These are phyloP conservation scores for Cercocebus atys DNA, from an alignment of 2,113 vertebrate genomes.

Conservation along the genomic window DNA sequence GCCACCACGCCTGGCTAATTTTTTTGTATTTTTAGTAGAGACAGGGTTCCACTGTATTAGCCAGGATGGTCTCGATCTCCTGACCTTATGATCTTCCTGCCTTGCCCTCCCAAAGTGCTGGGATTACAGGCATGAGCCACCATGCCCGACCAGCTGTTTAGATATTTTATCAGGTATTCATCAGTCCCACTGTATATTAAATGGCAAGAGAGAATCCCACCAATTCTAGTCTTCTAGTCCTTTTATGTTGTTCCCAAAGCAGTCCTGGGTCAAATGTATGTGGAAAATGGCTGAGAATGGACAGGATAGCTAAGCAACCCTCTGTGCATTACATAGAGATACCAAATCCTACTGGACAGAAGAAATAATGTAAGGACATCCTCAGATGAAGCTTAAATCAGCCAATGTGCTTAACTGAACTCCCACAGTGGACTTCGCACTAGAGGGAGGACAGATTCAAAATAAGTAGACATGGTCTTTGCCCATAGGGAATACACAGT, in stretches of 20 bases:
- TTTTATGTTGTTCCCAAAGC: neutral
- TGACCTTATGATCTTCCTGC: too few species aligned
- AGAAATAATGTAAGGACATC: neutral
- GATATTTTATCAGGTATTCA: neutral
- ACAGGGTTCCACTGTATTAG: too few species aligned
- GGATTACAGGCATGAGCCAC: neutral
- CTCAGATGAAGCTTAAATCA: constrained; percentile 1
- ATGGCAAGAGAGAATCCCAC: neutral
- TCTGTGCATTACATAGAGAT: neutral
- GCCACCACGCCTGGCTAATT: too few species aligned
- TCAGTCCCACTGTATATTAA: neutral
- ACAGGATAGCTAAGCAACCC: constrained; percentile 1
- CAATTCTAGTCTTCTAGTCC: neutral
- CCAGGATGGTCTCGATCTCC: too few species aligned
- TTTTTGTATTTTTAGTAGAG: too few species aligned
- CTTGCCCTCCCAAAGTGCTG: too few species aligned
- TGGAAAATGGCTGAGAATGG: neutral
- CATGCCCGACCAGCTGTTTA: neutral
- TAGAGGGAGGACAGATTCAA: neutral
- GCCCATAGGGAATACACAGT: neutral
- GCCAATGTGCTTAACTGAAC: neutral
- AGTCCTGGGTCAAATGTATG: neutral
- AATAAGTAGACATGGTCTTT: neutral
- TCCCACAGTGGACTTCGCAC: neutral
- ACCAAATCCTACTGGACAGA: neutral